A percentile compares a stretch with the other conserved stretches of the same genome.
Evolutionary conservation across 2,797 vertebrate genomes (phyloP).

Genomic region (Tauraco hartlaubi): DNA sequence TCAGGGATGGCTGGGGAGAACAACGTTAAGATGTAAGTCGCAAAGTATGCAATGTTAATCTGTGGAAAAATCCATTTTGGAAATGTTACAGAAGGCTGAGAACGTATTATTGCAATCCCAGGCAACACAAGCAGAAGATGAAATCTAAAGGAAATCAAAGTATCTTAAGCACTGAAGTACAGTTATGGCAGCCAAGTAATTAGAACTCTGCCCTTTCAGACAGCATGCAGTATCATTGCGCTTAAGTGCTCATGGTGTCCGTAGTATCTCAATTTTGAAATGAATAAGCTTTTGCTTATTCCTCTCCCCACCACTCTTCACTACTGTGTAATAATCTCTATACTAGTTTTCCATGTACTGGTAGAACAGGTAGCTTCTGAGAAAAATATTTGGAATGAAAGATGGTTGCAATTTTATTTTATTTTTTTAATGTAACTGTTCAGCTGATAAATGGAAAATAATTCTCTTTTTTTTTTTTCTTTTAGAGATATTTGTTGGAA

Average conservation of each 20-base stretch:
- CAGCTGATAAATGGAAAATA: background rate
- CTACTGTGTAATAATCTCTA: background rate
- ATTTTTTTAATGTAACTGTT: background rate
- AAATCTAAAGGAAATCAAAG: background rate
- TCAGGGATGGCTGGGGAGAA: background rate
- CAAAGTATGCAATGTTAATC: background rate
- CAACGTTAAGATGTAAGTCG: background rate
- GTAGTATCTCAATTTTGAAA: background rate
- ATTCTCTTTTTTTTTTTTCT: background rate
- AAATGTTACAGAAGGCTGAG: background rate
- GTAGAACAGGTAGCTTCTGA: background rate
- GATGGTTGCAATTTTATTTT: background rate
- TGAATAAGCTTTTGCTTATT: background rate
- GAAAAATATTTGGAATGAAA: background rate
- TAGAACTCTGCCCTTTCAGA: background rate
- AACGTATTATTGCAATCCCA: background rate
- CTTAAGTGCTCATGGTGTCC: background rate
- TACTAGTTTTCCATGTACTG: background rate
- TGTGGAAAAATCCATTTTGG: background rate
- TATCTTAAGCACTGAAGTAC: background rate
- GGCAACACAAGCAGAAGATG: background rate
- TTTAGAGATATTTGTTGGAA: background rate
- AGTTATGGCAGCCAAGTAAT: background rate
- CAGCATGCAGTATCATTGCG: fast-evolving
- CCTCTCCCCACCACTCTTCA: background rate